Conservation (phyloP, 2,113 vertebrate species). For the Mesitornis unicolor region DNA sequence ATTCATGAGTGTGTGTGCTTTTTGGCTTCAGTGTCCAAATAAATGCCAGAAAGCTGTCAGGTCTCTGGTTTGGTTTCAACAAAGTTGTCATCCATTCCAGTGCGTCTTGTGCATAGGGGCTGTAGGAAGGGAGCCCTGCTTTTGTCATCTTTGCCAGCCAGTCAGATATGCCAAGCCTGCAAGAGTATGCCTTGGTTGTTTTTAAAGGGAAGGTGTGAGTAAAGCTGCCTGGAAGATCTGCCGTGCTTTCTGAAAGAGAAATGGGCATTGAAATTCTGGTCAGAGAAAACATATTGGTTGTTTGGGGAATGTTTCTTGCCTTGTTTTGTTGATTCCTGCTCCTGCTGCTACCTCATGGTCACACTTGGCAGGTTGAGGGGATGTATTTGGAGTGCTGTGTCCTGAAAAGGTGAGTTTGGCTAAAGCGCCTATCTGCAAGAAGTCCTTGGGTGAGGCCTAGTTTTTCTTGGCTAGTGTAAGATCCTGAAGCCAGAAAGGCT, state of each 20-base stretch:
- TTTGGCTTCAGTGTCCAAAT: neutral
- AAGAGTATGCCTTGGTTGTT: neutral
- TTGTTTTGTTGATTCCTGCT: neutral
- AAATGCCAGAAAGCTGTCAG: neutral
- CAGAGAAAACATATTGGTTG: neutral
- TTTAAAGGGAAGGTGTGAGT: neutral
- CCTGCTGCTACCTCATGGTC: neutral
- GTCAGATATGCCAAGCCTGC: neutral
- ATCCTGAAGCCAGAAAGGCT: neutral
- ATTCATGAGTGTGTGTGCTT: rapidly evolving
- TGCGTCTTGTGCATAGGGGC: neutral
- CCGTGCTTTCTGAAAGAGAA: neutral
- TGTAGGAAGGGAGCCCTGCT: neutral
- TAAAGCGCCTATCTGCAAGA: neutral
- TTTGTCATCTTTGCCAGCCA: neutral
- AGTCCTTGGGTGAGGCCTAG: rapidly evolving
- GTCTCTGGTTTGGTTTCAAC: neutral
- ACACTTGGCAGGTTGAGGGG: neutral
- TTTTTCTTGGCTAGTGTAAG: neutral
- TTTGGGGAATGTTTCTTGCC: neutral
- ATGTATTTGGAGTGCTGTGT: neutral
- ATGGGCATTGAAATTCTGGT: neutral
- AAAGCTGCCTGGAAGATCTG: neutral
- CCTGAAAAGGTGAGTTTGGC: neutral
- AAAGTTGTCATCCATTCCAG: neutral